These are phyloP conservation scores for Pseudorhiza aurosa DNA, from an alignment of 30 jellyfish, hydroid and myxozoan species.

Conservation along the genomic window DNA sequence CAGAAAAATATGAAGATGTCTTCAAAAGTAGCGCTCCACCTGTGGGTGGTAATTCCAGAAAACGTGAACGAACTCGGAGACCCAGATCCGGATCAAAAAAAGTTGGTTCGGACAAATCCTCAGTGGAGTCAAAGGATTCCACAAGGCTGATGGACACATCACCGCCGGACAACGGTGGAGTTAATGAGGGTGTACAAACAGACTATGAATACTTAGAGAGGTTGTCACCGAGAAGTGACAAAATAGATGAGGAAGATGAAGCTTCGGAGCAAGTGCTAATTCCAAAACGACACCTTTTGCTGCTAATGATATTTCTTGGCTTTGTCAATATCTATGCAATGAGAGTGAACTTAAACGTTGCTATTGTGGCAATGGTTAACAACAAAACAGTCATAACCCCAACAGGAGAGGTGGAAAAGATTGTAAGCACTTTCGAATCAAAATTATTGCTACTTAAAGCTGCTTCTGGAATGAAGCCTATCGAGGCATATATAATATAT, in stretches of 20 bases:
- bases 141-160: background rate
- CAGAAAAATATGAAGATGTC: slow-evolving; percentile 64
- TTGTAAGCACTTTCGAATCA: slow-evolving; percentile 46
- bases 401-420: slow-evolving; percentile 47
- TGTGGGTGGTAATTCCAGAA: background rate
- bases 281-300: slow-evolving; percentile 70
- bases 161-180: background rate
- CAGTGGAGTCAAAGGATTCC: background rate
- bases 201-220: slow-evolving; percentile 51
- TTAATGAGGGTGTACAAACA: slow-evolving; percentile 50
- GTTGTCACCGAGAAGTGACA: slow-evolving; percentile 5
- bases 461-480: too few relatives aligned
- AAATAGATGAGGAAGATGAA: background rate
- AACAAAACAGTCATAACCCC: slow-evolving; percentile 75
- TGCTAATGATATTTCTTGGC: slow-evolving; percentile 78
- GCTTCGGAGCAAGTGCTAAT: slow-evolving; percentile 24
- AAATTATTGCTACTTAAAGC: too few relatives aligned
- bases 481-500: too few relatives aligned
- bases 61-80: slow-evolving; percentile 12
- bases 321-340: slow-evolving; percentile 76
- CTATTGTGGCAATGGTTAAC: slow-evolving; percentile 89
- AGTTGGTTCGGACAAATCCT: slow-evolving; percentile 6
- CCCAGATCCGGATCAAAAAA: background rate
- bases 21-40: background rate
- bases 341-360: slow-evolving; percentile 82